Evolutionary conservation across 1,140 invertebrate genomes (phyloP).

Genomic region (Zaprionus davidi): DNA sequence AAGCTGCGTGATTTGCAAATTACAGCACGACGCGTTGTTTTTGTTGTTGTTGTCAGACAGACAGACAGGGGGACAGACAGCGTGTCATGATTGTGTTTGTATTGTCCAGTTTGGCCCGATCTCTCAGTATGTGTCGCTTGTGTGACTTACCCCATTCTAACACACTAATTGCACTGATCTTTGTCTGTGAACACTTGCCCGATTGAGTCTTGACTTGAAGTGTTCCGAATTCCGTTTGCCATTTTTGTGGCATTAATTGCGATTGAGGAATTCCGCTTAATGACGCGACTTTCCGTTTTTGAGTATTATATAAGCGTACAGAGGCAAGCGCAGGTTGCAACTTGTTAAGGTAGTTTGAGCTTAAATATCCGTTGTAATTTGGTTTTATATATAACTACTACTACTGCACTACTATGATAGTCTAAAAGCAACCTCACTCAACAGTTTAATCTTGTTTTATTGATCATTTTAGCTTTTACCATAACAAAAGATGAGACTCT

Average conservation of each 20-base stretch:
- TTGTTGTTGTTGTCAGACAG: not conserved
- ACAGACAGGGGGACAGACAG: constrained; percentile 23
- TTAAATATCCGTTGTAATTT: no score
- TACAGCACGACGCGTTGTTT: constrained; percentile 35
- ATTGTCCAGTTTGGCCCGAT: constrained; percentile 9
- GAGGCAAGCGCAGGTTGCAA: not conserved
- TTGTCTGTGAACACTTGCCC: constrained; percentile 31
- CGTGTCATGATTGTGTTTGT: constrained; percentile 37
- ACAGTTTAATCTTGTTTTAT: no score
- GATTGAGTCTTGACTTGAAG: not conserved
- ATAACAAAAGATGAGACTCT: no score
- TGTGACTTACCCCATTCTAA: constrained; percentile 48
- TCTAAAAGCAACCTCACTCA: no score
- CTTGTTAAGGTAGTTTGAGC: not conserved
- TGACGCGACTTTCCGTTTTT: constrained; percentile 8
- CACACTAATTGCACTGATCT: constrained; percentile 48
- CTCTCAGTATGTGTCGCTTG: constrained; percentile 6
- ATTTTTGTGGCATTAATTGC: constrained; percentile 4
- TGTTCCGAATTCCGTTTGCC: constrained; percentile 20
- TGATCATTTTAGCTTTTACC: no score
- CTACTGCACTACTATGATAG: no score
- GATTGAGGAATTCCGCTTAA: not conserved
- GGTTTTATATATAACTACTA: no score
- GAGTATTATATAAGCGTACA: not conserved
- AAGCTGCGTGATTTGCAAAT: constrained; percentile 81